phyloP scores from a whole-genome alignment of 1,140 invertebrate species.

The Penaeus indicus region DNA sequence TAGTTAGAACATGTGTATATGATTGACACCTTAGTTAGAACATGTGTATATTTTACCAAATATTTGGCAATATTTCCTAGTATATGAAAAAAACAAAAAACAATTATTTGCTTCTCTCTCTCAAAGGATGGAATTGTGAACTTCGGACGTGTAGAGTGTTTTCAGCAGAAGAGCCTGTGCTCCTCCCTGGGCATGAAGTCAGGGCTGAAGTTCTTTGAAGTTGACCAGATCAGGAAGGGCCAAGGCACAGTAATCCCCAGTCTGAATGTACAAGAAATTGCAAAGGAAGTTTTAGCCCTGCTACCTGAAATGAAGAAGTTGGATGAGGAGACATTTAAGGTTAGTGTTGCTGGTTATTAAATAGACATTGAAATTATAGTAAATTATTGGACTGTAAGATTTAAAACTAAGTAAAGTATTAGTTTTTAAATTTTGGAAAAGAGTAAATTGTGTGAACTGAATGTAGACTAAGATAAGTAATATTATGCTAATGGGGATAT shows the following conservation, averaged over 20 bases:
- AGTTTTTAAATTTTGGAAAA: too few species aligned
- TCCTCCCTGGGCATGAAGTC: slow-evolving; percentile 16
- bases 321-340: slow-evolving; percentile 64
- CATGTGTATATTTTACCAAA: too few species aligned
- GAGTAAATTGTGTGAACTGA: too few species aligned
- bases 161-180: slow-evolving; percentile 19
- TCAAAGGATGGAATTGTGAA: slow-evolving; percentile 44
- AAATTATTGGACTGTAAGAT: too few species aligned
- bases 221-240: slow-evolving; percentile 26
- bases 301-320: slow-evolving; percentile 74
- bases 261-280: slow-evolving; percentile 73
- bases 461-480: too few species aligned
- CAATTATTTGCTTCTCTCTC: background rate
- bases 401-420: too few species aligned
- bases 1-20: too few species aligned
- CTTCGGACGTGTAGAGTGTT: slow-evolving; percentile 36
- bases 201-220: slow-evolving; percentile 41
- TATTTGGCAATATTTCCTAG: too few species aligned
- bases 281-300: slow-evolving; percentile 74
- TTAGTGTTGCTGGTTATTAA: background rate
- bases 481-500: too few species aligned
- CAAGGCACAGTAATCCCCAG: slow-evolving; percentile 29
- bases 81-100: too few species aligned
- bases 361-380: too few species aligned
- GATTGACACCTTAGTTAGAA: too few species aligned